Evolutionary conservation across 2,797 vertebrate species (phyloP).

Genomic region (Vultur gryphus): DNA sequence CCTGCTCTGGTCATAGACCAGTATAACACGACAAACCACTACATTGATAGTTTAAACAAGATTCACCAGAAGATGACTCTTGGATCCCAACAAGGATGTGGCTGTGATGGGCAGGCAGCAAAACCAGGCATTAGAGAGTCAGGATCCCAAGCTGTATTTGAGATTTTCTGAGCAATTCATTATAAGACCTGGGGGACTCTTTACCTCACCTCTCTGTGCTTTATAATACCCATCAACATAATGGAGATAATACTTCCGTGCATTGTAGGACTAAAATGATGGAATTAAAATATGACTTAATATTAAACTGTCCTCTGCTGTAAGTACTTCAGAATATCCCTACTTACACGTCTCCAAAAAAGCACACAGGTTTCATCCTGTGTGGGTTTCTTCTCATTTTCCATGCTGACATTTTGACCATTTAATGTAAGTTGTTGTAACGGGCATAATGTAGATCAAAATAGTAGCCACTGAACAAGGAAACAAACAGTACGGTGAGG

Average conservation of each 20-base stretch:
- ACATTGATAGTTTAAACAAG: background rate
- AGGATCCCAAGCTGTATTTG: background rate
- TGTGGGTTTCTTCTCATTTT: background rate
- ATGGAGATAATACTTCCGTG: background rate
- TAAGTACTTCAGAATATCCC: background rate
- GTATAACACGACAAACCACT: background rate
- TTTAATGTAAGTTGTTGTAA: background rate
- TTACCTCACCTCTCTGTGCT: background rate
- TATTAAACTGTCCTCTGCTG: background rate
- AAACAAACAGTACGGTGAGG: background rate
- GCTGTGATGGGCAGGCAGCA: background rate
- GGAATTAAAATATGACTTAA: background rate
- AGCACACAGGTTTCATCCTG: background rate
- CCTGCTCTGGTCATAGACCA: background rate
- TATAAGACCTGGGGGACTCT: background rate
- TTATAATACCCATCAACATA: background rate
- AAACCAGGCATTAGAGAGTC: background rate
- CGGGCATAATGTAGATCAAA: background rate
- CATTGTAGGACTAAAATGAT: background rate
- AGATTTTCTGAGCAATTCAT: background rate
- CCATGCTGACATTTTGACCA: background rate
- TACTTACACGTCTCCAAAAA: background rate
- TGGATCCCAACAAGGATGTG: background rate
- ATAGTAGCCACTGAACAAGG: background rate
- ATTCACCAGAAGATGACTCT: background rate